These are phyloP conservation scores for Cremastinae sp. DNA, from an alignment of 2,888 invertebrate species.

Conservation along the genomic window DNA sequence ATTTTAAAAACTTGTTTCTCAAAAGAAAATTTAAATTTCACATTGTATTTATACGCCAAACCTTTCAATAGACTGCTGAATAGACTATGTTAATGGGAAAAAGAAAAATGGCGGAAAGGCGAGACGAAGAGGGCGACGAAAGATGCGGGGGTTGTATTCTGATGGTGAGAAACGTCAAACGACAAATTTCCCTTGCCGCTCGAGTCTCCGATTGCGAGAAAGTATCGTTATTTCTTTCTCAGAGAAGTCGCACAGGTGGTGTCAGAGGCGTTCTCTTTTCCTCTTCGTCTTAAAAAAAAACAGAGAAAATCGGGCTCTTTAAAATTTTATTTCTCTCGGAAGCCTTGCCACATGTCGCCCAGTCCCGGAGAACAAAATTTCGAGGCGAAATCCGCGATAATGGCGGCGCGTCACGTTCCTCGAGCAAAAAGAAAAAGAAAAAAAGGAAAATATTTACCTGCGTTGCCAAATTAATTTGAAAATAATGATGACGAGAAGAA, in stretches of 20 bases:
- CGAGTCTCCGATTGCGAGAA: background rate
- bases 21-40: too few species aligned
- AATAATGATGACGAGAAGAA: conserved; percentile 53
- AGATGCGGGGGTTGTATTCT: conserved; percentile 33
- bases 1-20: too few species aligned
- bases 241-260: conserved; percentile 10
- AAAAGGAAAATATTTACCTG: background rate
- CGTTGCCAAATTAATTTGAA: background rate
- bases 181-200: conserved; percentile 59
- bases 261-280: conserved; percentile 5
- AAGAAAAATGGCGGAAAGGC: conserved; percentile 14
- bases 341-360: conserved; percentile 59
- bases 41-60: too few species aligned
- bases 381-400: conserved; percentile 54
- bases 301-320: conserved; percentile 22
- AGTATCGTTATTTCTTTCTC: conserved; percentile 58
- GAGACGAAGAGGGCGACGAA: conserved; percentile 1
- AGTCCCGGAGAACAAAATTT: conserved; percentile 62
- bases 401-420: background rate
- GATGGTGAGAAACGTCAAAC: conserved; percentile 55
- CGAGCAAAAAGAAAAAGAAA: conserved; percentile 8
- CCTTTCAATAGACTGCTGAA: too few species aligned
- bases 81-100: conserved; percentile 14
- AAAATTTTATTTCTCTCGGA: conserved; percentile 29
- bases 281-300: background rate